Evolutionary conservation across 2,113 vertebrate species (phyloP).

Genomic region (Dicentrarchus labrax): DNA sequence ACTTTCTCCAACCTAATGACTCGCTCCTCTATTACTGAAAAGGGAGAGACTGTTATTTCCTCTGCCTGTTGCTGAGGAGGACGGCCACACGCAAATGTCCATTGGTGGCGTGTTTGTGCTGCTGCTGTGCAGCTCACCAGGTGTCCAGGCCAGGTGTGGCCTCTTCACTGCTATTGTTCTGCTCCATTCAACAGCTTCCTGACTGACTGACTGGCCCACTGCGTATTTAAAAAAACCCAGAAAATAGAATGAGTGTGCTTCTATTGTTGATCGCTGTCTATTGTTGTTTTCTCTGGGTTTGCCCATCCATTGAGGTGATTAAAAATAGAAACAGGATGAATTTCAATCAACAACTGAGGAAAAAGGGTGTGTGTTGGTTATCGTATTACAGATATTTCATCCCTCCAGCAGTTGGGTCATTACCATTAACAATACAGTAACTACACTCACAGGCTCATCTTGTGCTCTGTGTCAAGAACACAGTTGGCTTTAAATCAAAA

Average conservation of each 20-base stretch:
- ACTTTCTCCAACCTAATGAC: conserved; percentile 1
- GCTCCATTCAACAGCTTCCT: conserved; percentile 72
- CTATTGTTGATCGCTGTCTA: conserved; percentile 27
- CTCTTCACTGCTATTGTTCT: conserved; percentile 69
- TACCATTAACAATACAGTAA: not conserved
- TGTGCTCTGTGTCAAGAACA: not conserved
- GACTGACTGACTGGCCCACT: conserved; percentile 62
- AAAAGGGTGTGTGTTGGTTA: conserved; percentile 8
- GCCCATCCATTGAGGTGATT: conserved; percentile 13
- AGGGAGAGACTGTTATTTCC: conserved; percentile 10
- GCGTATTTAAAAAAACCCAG: conserved; percentile 32
- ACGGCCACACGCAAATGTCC: conserved; percentile 27
- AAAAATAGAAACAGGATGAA: conserved; percentile 40
- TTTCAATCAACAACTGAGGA: conserved; percentile 36
- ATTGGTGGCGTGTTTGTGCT: conserved; percentile 50
- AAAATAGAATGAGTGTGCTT: conserved; percentile 46
- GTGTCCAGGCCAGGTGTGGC: conserved; percentile 77
- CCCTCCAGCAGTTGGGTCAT: not conserved
- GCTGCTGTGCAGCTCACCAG: conserved; percentile 64
- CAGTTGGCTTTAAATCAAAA: conserved; percentile 17
- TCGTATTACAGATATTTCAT: conserved; percentile 3
- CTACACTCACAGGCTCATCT: conserved; percentile 12
- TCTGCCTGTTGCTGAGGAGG: conserved; percentile 26
- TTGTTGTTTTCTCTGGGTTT: conserved; percentile 49
- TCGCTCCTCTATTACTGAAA: not conserved